These are phyloP conservation scores for Nicator chloris DNA, from an alignment of 2,113 vertebrate species.

Conservation along the genomic window DNA sequence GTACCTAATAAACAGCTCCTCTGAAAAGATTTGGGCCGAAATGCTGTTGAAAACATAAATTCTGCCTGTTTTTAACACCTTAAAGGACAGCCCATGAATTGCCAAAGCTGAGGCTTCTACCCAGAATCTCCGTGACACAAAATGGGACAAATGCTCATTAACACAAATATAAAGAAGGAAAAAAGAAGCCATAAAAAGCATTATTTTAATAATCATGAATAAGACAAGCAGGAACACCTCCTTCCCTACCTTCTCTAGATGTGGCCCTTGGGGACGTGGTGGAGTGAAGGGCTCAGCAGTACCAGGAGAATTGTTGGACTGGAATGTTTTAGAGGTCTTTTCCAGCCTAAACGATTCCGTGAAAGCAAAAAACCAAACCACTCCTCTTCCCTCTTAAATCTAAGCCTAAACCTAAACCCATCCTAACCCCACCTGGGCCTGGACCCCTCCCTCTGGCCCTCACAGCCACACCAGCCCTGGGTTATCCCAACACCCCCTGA, in stretches of 20 bases:
- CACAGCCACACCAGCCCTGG: background rate
- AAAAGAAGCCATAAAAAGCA: fast-evolving
- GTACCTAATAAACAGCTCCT: background rate
- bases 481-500: background rate
- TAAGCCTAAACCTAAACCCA: background rate
- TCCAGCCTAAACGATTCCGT: fast-evolving
- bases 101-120: background rate
- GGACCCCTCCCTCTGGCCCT: background rate
- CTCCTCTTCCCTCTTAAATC: background rate
- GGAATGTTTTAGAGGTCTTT: fast-evolving
- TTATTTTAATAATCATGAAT: fast-evolving
- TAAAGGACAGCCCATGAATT: background rate
- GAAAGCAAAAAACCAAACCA: fast-evolving
- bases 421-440: background rate
- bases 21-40: background rate
- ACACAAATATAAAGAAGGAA: background rate
- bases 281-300: fast-evolving
- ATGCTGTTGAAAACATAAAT: background rate
- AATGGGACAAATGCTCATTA: fast-evolving
- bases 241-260: background rate
- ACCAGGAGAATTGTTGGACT: background rate
- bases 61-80: background rate
- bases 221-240: fast-evolving
- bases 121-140: too few relatives aligned
- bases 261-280: fast-evolving